phyloP scores from a whole-genome alignment of 2,888 invertebrate genomes.

The Acanthosepion lycidas region DNA sequence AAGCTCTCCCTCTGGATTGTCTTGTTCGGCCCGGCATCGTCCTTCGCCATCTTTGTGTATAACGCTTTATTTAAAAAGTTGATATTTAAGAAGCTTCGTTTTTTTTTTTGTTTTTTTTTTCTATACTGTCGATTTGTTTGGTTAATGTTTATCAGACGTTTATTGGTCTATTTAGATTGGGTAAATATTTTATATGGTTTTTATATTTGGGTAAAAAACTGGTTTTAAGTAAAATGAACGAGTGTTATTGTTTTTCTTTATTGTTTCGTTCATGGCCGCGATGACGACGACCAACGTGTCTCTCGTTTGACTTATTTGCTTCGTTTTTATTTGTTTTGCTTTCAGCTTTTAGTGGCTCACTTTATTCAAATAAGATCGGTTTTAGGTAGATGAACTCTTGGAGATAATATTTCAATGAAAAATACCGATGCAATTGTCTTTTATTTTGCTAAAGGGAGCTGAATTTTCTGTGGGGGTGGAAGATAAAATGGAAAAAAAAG shows the following conservation, averaged over 20 bases:
- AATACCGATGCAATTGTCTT: too few relatives aligned
- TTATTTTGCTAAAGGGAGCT: too few relatives aligned
- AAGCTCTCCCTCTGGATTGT: background rate
- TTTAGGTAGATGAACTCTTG: too few relatives aligned
- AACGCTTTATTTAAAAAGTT: background rate
- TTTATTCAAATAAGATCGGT: too few relatives aligned
- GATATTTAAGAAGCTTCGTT: background rate
- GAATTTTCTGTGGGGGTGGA: too few relatives aligned
- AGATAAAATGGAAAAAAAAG: too few relatives aligned
- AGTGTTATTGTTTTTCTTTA: background rate
- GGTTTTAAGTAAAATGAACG: background rate
- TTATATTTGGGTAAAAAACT: background rate
- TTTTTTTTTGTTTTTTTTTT: background rate
- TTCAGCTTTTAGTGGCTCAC: too few relatives aligned
- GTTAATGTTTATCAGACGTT: background rate
- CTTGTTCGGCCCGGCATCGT: background rate
- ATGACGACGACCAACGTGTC: background rate
- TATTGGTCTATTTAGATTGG: background rate
- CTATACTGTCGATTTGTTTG: background rate
- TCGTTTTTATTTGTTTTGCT: too few relatives aligned
- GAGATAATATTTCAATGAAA: too few relatives aligned
- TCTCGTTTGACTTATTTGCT: background rate
- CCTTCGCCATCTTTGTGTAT: slow-evolving; percentile 36
- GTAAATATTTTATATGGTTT: background rate
- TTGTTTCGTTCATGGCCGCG: background rate